Conservation (phyloP, 2,888 invertebrate species). For the Agriopis leucophaearia region DNA sequence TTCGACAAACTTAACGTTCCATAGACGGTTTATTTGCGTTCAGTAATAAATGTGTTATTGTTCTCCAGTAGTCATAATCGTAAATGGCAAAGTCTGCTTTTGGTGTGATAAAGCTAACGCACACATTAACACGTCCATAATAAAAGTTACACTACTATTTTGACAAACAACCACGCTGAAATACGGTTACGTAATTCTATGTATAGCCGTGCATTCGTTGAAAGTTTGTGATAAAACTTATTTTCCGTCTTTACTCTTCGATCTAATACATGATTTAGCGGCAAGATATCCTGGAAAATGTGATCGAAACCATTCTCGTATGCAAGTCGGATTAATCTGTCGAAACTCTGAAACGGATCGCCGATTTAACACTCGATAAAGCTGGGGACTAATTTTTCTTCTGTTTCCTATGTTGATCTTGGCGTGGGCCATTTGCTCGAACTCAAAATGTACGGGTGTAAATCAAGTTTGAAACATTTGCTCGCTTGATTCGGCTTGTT, state of each 20-base stretch:
- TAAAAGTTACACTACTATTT: conserved; percentile 29
- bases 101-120: conserved; percentile 31
- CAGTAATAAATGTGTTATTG: conserved; percentile 40
- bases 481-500: conserved; percentile 36
- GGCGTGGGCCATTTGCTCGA: conserved; percentile 33
- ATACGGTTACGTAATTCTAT: conserved; percentile 43
- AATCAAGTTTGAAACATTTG: conserved; percentile 36
- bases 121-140: conserved; percentile 31
- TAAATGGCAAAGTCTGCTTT: conserved; percentile 35
- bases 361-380: conserved; percentile 71
- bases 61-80: conserved; percentile 38
- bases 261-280: conserved; percentile 46
- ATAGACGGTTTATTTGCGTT: conserved; percentile 32
- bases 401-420: conserved; percentile 48
- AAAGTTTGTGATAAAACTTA: conserved; percentile 51
- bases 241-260: conserved; percentile 40
- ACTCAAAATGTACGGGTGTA: conserved; percentile 31
- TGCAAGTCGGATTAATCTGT: conserved; percentile 70
- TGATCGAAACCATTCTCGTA: conserved; percentile 55
- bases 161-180: conserved; percentile 31
- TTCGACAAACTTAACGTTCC: conserved; percentile 31
- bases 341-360: conserved; percentile 66
- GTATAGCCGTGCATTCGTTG: conserved; percentile 32
- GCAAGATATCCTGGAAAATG: conserved; percentile 52
- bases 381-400: conserved; percentile 61